These are phyloP conservation scores for Cairina moschata DNA, from an alignment of 2,113 vertebrate species.

Conservation along the genomic window DNA sequence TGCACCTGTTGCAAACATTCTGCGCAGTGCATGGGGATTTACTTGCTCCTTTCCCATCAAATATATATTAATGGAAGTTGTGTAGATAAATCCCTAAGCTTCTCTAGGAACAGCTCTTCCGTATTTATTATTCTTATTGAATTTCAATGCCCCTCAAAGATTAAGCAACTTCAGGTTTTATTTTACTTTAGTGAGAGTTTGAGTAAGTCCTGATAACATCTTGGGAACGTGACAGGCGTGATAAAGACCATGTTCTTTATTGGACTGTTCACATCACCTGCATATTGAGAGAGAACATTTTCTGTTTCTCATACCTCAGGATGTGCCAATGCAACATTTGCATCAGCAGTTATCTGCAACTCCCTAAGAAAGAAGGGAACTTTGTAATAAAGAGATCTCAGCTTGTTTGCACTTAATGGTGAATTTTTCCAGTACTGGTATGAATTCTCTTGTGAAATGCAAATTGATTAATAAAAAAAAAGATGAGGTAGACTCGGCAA, in stretches of 20 bases:
- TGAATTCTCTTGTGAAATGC: not conserved
- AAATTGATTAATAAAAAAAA: not conserved
- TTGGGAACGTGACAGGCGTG: not conserved
- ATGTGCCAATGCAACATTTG: not conserved
- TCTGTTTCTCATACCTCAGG: not conserved
- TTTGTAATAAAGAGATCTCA: not conserved
- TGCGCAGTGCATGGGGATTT: not conserved
- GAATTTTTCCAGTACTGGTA: not conserved
- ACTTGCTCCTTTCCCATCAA: constrained; percentile 24
- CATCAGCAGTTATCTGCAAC: not conserved
- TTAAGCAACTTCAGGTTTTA: constrained; percentile 12
- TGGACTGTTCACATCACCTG: not conserved
- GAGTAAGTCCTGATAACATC: not conserved
- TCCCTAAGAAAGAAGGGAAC: not conserved
- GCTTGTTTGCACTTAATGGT: not conserved
- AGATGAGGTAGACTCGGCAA: not conserved
- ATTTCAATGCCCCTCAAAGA: constrained; percentile 35
- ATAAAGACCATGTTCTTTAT: not conserved
- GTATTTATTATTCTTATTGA: constrained; percentile 44
- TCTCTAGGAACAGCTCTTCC: constrained; percentile 16
- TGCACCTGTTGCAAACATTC: not conserved
- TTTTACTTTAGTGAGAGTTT: constrained; percentile 16
- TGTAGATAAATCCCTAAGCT: not conserved
- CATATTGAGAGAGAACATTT: not conserved
- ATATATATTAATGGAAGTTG: constrained; percentile 32